phyloP scores from a whole-genome alignment of 1,140 invertebrate genomes.

The Coenobita brevimanus region DNA sequence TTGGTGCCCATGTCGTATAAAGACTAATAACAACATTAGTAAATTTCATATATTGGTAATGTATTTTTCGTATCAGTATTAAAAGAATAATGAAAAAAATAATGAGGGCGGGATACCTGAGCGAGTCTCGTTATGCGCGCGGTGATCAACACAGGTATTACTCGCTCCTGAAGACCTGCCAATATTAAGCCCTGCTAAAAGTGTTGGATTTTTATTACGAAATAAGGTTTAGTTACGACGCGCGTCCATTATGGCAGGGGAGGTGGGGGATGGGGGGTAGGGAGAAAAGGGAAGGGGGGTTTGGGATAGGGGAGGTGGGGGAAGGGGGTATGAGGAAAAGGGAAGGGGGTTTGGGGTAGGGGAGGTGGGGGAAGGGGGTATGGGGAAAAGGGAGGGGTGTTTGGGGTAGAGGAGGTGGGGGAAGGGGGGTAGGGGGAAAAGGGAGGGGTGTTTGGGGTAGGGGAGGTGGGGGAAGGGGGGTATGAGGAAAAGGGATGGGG shows the following conservation, averaged over 20 bases:
- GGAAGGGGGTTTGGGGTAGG: too few relatives aligned
- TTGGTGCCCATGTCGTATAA: constrained; percentile 65
- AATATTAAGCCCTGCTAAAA: constrained; percentile 57
- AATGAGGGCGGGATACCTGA: constrained; percentile 58
- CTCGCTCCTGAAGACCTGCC: constrained; percentile 40
- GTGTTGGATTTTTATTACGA: constrained; percentile 47
- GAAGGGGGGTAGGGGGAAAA: too few relatives aligned
- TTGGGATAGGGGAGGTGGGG: too few relatives aligned
- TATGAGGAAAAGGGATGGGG: too few relatives aligned
- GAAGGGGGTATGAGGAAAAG: too few relatives aligned
- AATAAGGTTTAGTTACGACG: constrained; percentile 55
- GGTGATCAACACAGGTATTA: constrained; percentile 42
- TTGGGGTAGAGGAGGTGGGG: too few relatives aligned
- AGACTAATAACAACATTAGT: constrained; percentile 67
- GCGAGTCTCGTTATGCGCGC: constrained; percentile 21
- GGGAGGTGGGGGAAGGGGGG: too few relatives aligned
- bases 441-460: too few relatives aligned
- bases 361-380: too few relatives aligned
- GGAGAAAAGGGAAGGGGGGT: too few relatives aligned
- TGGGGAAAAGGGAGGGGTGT: too few relatives aligned
- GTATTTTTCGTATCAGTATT: constrained; percentile 65
- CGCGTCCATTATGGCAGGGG: constrained; percentile 26
- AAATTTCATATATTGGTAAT: constrained; percentile 67
- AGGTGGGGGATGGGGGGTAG: too few relatives aligned
- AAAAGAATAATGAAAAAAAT: constrained; percentile 67